Percentiles rank a stretch among this genome's conserved stretches.
Evolutionary conservation across 2,888 invertebrate genomes (phyloP).

Genomic region (Drosophila anceps): DNA sequence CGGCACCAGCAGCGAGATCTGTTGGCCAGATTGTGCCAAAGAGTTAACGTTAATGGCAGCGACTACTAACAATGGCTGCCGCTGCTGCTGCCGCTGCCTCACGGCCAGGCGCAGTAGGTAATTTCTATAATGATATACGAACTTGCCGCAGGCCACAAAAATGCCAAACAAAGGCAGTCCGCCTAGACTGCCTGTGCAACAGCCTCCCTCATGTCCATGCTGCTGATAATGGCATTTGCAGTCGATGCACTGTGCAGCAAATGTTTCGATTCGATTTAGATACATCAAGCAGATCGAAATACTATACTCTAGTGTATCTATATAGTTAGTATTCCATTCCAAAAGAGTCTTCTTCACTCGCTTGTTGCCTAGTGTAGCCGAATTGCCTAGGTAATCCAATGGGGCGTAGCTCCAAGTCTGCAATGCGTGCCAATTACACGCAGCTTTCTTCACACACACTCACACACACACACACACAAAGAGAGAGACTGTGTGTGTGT

Average conservation of each 20-base stretch:
- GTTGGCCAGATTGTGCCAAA: conserved; percentile 71
- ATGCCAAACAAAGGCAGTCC: conserved; percentile 57
- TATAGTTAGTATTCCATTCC: neutral
- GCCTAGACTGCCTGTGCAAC: conserved; percentile 24
- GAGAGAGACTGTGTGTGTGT: neutral
- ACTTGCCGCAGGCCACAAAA: conserved; percentile 69
- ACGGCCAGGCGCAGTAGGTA: conserved; percentile 70
- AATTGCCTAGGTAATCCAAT: conserved; percentile 4
- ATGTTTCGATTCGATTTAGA: no score
- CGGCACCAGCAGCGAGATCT: conserved; percentile 55
- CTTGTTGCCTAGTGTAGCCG: conserved; percentile 38
- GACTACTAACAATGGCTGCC: conserved; percentile 74
- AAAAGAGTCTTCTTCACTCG: no score
- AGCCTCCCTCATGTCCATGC: conserved; percentile 32
- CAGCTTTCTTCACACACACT: conserved; percentile 48
- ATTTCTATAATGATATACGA: conserved; percentile 83
- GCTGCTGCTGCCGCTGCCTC: conserved; percentile 12
- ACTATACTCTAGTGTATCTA: neutral
- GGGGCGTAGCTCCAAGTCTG: conserved; percentile 34
- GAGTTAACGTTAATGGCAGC: conserved; percentile 78
- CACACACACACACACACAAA: neutral
- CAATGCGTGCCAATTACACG: conserved; percentile 73
- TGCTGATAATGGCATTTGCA: conserved; percentile 63
- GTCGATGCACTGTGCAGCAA: conserved; percentile 12
- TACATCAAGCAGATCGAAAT: no score